Percentiles rank a stretch among this genome's conserved stretches.
These are phyloP conservation scores for Andrena camellia DNA, from an alignment of 2,888 invertebrate species.

Conservation along the genomic window DNA sequence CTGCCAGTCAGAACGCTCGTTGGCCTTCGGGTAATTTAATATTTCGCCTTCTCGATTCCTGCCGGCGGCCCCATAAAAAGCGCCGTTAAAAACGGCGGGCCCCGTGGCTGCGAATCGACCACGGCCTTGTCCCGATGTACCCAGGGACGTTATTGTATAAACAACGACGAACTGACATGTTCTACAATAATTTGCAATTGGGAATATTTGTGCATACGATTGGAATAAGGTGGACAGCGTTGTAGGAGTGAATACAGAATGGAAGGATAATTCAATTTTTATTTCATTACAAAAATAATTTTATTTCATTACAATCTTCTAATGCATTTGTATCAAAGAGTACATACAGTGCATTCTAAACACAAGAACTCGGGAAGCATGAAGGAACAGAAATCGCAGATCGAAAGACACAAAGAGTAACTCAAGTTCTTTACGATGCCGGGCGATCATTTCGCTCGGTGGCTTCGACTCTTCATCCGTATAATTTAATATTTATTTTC, in stretches of 20 bases:
- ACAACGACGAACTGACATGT: background rate
- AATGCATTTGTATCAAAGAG: background rate
- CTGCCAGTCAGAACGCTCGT: conserved; percentile 32
- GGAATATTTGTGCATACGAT: background rate
- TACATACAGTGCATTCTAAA: background rate
- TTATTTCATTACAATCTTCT: background rate
- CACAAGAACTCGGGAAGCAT: background rate
- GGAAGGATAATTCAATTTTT: too few species aligned
- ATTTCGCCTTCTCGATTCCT: conserved; percentile 61
- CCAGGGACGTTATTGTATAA: conserved; percentile 33
- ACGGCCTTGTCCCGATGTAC: too few species aligned
- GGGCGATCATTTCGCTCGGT: background rate
- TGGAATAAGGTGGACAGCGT: background rate
- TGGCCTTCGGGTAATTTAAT: conserved; percentile 68
- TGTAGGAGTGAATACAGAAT: too few species aligned
- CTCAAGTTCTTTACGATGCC: conserved; percentile 13
- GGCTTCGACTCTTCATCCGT: conserved; percentile 4
- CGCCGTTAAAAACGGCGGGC: conserved; percentile 42
- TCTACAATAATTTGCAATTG: background rate
- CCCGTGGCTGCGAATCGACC: conserved; percentile 7
- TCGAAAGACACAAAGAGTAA: background rate
- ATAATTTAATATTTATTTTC: conserved; percentile 34
- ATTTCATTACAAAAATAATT: too few species aligned
- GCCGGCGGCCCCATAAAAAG: conserved; percentile 32
- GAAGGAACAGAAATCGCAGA: background rate